A percentile compares a stretch with the other conserved stretches of the same genome.
Evolutionary conservation across 2,797 vertebrate genomes (phyloP).

Genomic region (Alfaro cultratus): DNA sequence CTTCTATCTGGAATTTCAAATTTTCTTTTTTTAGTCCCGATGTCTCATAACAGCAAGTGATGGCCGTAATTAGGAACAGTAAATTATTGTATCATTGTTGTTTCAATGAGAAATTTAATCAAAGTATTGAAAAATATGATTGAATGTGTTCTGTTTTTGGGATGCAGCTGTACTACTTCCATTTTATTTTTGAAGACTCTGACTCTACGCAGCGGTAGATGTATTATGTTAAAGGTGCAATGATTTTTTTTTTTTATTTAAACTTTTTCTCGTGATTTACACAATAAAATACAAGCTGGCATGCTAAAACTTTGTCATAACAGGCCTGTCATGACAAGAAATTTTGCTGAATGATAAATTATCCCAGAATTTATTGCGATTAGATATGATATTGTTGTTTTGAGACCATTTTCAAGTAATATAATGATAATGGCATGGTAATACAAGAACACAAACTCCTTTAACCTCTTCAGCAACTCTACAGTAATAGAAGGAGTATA

Average conservation of each 20-base stretch:
- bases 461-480: not conserved
- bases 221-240: not conserved
- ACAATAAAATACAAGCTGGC: not conserved
- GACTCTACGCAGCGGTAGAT: not conserved
- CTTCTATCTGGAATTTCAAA: not conserved
- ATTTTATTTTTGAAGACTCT: not conserved
- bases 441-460: not conserved
- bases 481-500: not conserved
- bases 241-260: not conserved
- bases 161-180: not conserved
- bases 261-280: not conserved
- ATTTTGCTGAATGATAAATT: too few species aligned
- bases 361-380: too few species aligned
- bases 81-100: not conserved
- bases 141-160: not conserved
- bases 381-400: too few species aligned
- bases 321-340: too few species aligned
- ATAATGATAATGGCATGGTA: too few species aligned
- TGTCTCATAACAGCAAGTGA: not conserved
- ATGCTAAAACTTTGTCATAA: not conserved
- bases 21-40: not conserved
- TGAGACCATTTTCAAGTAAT: too few species aligned
- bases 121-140: too few species aligned
- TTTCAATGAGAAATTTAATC: not conserved
- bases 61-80: not conserved